Conservation (phyloP, 2,888 invertebrate genomes). For the Phragmatobia fuliginosa region DNA sequence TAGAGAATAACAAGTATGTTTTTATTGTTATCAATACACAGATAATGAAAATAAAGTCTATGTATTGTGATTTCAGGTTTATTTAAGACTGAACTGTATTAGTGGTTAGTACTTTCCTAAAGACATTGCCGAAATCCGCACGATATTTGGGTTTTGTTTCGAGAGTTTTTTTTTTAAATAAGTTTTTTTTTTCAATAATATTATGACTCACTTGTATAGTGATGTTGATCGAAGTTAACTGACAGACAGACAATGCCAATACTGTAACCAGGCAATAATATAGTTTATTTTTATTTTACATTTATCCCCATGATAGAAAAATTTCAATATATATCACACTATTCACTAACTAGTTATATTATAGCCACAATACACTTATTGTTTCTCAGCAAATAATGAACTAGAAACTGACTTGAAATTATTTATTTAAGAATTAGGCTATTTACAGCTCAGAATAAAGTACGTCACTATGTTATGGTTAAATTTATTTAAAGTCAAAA, state of each 20-base stretch:
- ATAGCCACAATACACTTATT: no score
- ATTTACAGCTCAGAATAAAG: not conserved
- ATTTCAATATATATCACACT: no score
- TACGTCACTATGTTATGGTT: not conserved
- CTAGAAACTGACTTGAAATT: not conserved
- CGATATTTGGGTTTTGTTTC: no score
- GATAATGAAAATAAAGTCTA: not conserved
- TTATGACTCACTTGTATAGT: not conserved
- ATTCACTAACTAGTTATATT: no score
- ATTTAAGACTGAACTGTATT: not conserved
- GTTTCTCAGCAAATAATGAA: no score
- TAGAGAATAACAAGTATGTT: conserved; percentile 13
- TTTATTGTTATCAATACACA: not conserved
- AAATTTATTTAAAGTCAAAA: not conserved
- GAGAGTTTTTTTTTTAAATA: no score
- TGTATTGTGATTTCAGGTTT: not conserved
- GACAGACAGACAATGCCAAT: not conserved
- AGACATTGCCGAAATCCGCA: no score
- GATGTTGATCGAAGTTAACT: not conserved
- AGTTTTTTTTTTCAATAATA: no score
- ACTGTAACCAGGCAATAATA: no score
- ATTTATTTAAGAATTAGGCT: not conserved
- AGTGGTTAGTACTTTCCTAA: not conserved
- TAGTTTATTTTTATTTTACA: no score
- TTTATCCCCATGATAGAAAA: no score